Conservation (phyloP, 2,113 vertebrate species). For the Emydocephalus ijimae region DNA sequence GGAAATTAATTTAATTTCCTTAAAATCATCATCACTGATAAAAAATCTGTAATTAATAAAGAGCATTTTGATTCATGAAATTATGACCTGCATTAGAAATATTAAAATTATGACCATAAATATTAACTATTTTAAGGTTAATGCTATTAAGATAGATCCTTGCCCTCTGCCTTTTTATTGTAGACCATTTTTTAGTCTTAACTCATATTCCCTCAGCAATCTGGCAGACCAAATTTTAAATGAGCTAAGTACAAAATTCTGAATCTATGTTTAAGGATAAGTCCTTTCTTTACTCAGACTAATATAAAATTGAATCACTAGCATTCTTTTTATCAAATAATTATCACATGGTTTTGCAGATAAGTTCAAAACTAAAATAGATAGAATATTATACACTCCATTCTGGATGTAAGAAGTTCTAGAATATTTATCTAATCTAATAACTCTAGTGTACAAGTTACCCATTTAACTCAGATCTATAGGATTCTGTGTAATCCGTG, state of each 20-base stretch:
- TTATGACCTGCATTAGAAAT: no score
- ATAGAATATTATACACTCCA: not conserved
- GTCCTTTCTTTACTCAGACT: not conserved
- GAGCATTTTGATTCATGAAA: no score
- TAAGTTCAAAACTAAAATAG: not conserved
- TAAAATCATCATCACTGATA: no score
- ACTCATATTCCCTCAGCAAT: conserved; percentile 11
- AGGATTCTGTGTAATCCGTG: no score
- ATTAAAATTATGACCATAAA: no score
- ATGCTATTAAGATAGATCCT: not conserved
- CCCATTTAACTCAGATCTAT: no score
- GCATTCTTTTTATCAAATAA: not conserved
- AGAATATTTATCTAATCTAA: not conserved
- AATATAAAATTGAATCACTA: not conserved
- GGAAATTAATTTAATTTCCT: no score
- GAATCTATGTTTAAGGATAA: not conserved
- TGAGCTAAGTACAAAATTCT: not conserved
- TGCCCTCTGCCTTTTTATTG: not conserved
- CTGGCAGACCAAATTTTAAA: not conserved
- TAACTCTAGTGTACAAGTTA: not conserved
- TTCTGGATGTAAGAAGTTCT: not conserved
- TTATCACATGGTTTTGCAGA: not conserved
- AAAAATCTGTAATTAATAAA: no score
- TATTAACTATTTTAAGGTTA: not conserved
- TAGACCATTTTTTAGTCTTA: conserved; percentile 11